Percentiles rank a stretch among this genome's conserved stretches.
Conservation (phyloP, 2,888 invertebrate genomes). For the Drosophila percnosoma region DNA sequence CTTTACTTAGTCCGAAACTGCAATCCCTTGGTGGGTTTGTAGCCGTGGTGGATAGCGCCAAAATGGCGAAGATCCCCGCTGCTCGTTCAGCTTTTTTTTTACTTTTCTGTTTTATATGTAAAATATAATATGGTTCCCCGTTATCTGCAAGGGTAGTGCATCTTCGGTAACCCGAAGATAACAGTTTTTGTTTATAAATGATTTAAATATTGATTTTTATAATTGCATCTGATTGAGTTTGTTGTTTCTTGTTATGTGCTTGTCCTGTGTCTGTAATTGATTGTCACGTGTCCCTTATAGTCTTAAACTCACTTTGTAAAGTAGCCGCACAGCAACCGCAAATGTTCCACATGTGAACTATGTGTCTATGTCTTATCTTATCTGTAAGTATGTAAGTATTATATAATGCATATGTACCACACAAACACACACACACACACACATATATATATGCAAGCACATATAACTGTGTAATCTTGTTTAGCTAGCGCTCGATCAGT, state of each 20-base stretch:
- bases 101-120: background rate
- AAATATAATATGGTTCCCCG: background rate
- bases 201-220: conserved; percentile 1
- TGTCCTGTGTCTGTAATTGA: conserved; percentile 50
- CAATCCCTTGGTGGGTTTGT: background rate
- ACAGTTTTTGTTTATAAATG: background rate
- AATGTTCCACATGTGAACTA: conserved; percentile 14
- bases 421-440: conserved; percentile 1
- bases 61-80: background rate
- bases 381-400: conserved; percentile 34
- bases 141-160: conserved; percentile 16
- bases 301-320: conserved; percentile 57
- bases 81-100: background rate
- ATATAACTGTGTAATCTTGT: conserved; percentile 25
- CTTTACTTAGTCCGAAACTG: background rate
- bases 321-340: conserved; percentile 34
- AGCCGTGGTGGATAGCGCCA: background rate
- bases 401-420: conserved; percentile 1
- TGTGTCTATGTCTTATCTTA: conserved; percentile 23
- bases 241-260: conserved; percentile 16
- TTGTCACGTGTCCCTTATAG: conserved; percentile 45
- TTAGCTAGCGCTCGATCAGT: conserved; percentile 30
- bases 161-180: conserved; percentile 18
- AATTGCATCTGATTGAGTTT: conserved; percentile 22
- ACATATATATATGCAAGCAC: background rate